Evolutionary conservation across 2,797 vertebrate genomes (phyloP), one percentile per base, ranked within the genome.

Genomic region (Megaceryle alcyon): DNA sequence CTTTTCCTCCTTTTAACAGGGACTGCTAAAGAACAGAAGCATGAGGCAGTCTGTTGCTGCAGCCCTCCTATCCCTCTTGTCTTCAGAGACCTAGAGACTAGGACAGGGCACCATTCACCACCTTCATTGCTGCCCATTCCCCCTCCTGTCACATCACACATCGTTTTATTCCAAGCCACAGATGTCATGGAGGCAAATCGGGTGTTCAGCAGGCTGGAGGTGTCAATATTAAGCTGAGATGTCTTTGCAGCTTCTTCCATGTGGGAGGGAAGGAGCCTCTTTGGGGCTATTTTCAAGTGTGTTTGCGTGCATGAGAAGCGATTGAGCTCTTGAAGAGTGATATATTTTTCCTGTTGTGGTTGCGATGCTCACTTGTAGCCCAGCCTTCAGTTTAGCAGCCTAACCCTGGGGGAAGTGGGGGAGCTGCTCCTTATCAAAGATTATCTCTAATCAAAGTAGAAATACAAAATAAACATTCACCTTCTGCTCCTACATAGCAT

Each of bases 181-280:
- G 78, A 44, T 85, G 76, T 53, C 18, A 35, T 3, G 39, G 77
- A 90, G 82, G 71, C 88, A 88, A 54, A 26, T 19, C 0, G 16
- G 54, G 48, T 37, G 26, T 77, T 94, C 83, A 93, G 31, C 75
- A 56, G 81, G 70, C 82, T 81, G 91, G 60, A 87, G 78, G 92
- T 94, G 63, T 93, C 92, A 82, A 35, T 91, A 64, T 66, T 54
- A 69, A 92, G 71, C 73, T 78, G 89, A 86, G 61, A 60, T 91
- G 93, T 76, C 61, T 66, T 76, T 93, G 84, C 94, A 96, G 88
- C 94, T 96, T 79, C 82, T 92, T 78, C 72, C 92, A 37, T 0
- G 92, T 92, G 80, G 84, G 91, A 94, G 86, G 88, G 57, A 84
- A 66, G 86, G 86, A 88, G 37, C 68, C 79, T 95, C 63, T 78